These are phyloP conservation scores for Caenorhabditis tropicalis DNA, from an alignment of 1,140 invertebrate genomes.

Conservation along the genomic window DNA sequence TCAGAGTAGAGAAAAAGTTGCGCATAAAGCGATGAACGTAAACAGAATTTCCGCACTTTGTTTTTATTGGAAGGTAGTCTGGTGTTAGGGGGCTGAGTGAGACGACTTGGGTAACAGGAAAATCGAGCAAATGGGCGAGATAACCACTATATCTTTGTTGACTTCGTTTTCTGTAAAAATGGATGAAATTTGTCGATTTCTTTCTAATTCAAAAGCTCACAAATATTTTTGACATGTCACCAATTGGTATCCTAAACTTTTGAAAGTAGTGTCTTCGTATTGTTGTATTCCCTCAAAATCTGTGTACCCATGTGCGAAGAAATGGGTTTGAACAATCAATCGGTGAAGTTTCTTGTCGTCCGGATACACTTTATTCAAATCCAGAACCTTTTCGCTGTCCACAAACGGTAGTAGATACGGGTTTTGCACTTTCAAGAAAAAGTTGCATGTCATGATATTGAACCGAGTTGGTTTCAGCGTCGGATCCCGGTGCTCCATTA, in stretches of 20 bases:
- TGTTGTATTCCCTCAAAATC: not conserved
- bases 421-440: not conserved
- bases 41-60: no score
- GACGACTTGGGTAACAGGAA: no score
- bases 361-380: constrained; percentile 6
- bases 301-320: not conserved
- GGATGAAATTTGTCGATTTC: no score
- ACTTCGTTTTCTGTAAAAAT: no score
- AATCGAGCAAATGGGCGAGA: no score
- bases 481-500: not conserved
- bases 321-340: not conserved
- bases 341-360: not conserved
- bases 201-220: no score
- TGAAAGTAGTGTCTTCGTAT: not conserved
- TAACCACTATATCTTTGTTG: no score
- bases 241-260: not conserved
- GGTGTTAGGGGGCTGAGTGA: no score
- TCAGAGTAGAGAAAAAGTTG: no score
- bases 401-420: not conserved
- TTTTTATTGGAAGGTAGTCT: no score
- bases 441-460: not conserved
- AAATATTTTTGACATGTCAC: not conserved
- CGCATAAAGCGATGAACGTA: no score
- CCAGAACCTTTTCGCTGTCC: not conserved
- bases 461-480: not conserved